These are phyloP conservation scores for Pseudopleuronectes americanus DNA, from an alignment of 2,797 vertebrate genomes.

Conservation along the genomic window DNA sequence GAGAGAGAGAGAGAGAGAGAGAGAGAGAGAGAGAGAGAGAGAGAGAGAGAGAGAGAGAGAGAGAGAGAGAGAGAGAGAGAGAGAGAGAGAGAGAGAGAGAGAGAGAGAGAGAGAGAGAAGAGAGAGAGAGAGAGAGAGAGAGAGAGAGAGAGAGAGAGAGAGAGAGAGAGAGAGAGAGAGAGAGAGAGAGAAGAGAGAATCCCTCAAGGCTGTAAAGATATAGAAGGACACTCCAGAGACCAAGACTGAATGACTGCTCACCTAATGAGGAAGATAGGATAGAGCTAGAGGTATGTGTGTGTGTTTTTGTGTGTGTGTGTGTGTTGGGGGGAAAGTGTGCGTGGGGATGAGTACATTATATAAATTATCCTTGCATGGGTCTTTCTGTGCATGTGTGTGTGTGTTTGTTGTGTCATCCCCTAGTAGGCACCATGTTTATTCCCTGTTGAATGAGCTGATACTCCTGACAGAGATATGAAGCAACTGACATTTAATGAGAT, in stretches of 20 bases:
- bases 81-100: background rate
- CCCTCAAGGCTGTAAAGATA: slow-evolving; percentile 49
- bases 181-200: slow-evolving; percentile 16
- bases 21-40: background rate
- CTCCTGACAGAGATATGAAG: slow-evolving; percentile 42
- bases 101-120: slow-evolving; percentile 6
- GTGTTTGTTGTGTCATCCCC: slow-evolving; percentile 28
- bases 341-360: slow-evolving; percentile 19
- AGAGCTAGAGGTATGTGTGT: slow-evolving; percentile 10
- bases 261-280: slow-evolving; percentile 51
- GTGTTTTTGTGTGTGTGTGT: slow-evolving; percentile 18
- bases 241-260: slow-evolving; percentile 33
- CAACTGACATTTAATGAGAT: slow-evolving; percentile 46
- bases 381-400: slow-evolving; percentile 16
- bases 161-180: background rate
- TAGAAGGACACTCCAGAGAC: slow-evolving; percentile 51
- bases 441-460: slow-evolving; percentile 50
- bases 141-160: background rate
- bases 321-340: slow-evolving; percentile 10
- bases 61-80: slow-evolving; percentile 2
- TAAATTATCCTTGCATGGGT: slow-evolving; percentile 15
- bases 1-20: background rate
- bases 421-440: slow-evolving; percentile 40
- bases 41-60: slow-evolving; percentile 3
- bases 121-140: slow-evolving; percentile 6